Percentiles rank a stretch among this genome's conserved stretches.
These are phyloP conservation scores for Brachyalestes nurse DNA, from an alignment of 2,797 vertebrate genomes.

Conservation along the genomic window DNA sequence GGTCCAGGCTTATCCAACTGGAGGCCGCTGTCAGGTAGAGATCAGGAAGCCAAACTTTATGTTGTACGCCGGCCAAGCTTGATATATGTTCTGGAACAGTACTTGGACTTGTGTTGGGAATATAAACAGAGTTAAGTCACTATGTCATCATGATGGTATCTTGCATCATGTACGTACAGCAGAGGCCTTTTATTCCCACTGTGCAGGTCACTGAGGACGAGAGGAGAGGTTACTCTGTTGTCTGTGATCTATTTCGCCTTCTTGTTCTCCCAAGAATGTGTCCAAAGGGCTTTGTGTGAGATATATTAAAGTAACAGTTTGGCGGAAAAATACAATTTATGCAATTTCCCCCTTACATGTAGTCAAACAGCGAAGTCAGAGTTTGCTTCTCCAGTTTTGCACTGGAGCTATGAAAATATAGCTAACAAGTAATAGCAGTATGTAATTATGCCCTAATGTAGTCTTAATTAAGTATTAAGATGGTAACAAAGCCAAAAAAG, in stretches of 20 bases:
- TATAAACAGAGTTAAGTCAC: slow-evolving; percentile 43
- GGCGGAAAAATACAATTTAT: background rate
- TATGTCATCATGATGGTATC: slow-evolving; percentile 36
- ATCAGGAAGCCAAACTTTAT: slow-evolving; percentile 39
- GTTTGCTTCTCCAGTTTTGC: background rate
- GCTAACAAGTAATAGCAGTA: background rate
- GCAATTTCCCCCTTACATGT: background rate
- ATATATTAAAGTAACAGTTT: background rate
- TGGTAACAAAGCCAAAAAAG: too few species aligned
- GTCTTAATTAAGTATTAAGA: too few species aligned
- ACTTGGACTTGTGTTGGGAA: slow-evolving; percentile 15
- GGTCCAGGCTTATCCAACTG: slow-evolving; percentile 22
- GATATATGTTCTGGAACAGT: slow-evolving; percentile 41
- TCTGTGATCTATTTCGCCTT: slow-evolving; percentile 3
- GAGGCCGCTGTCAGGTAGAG: slow-evolving; percentile 28
- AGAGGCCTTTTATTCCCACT: slow-evolving; percentile 19
- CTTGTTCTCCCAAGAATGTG: slow-evolving; percentile 24
- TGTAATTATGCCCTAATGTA: too few species aligned
- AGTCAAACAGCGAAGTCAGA: background rate
- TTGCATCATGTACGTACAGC: slow-evolving; percentile 33
- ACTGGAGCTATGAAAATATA: background rate
- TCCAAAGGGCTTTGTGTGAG: background rate
- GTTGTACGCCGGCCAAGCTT: slow-evolving; percentile 16
- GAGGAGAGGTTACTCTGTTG: background rate
- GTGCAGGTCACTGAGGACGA: slow-evolving; percentile 21